Evolutionary conservation across 2,888 invertebrate species (phyloP).

Genomic region (Sicus ferrugineus): DNA sequence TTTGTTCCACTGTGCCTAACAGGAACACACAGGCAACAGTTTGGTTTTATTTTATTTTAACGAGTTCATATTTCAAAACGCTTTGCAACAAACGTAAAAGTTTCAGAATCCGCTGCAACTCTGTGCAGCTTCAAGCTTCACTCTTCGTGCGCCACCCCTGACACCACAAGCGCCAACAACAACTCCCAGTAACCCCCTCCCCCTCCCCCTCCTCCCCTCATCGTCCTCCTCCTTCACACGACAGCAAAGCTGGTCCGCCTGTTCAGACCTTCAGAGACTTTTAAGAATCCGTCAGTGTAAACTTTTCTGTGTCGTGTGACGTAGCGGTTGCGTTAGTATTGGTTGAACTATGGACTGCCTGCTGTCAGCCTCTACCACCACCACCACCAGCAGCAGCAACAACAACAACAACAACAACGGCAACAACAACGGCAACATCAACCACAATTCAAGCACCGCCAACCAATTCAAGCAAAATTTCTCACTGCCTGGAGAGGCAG

Average conservation of each 20-base stretch:
- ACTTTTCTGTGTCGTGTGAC: conserved; percentile 24
- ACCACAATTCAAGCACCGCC: background rate
- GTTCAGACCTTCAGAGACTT: conserved; percentile 29
- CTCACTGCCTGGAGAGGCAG: conserved; percentile 33
- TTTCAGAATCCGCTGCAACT: too few species aligned
- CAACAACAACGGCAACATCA: conserved; percentile 31
- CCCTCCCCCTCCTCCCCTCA: background rate
- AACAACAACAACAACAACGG: background rate
- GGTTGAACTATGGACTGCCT: conserved; percentile 35
- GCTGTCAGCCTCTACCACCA: conserved; percentile 9
- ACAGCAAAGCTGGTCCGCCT: conserved; percentile 27
- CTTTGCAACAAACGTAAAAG: conserved; percentile 37
- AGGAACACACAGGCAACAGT: conserved; percentile 27
- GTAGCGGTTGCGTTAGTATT: conserved; percentile 24
- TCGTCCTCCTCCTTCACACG: background rate
- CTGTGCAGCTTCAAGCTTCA: background rate
- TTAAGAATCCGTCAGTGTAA: conserved; percentile 36
- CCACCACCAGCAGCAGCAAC: background rate
- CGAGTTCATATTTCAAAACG: conserved; percentile 31
- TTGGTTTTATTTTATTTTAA: background rate
- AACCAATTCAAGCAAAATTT: conserved; percentile 28
- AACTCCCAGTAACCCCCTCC: background rate
- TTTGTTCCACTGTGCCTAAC: conserved; percentile 32
- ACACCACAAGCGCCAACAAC: background rate
- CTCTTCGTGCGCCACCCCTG: background rate